Percentiles rank a stretch among this genome's conserved stretches.
Evolutionary conservation across 2,797 vertebrate genomes (phyloP).

Genomic region (Brotula barbata): DNA sequence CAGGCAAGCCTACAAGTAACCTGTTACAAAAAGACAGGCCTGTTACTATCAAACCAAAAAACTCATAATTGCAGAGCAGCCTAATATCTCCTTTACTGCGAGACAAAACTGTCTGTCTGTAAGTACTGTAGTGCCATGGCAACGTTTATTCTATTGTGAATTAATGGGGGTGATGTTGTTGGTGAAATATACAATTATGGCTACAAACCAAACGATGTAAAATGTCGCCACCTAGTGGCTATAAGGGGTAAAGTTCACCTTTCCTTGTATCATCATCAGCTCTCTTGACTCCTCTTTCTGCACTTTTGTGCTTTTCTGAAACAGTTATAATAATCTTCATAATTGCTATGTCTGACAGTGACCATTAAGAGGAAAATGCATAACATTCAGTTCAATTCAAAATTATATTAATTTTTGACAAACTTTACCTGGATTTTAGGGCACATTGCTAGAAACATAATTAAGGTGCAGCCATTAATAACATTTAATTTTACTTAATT

Average conservation of each 20-base stretch:
- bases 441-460: too few relatives aligned
- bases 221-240: slow-evolving; percentile 74
- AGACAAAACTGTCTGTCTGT: not conserved
- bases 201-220: slow-evolving; percentile 17
- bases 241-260: slow-evolving; percentile 1
- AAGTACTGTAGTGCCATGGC: not conserved
- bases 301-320: too few relatives aligned
- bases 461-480: too few relatives aligned
- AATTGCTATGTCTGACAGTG: too few relatives aligned
- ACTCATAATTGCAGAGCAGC: too few relatives aligned
- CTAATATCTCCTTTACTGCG: slow-evolving; percentile 1
- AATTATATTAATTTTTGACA: too few relatives aligned
- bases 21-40: not conserved
- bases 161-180: slow-evolving; percentile 8
- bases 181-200: not conserved
- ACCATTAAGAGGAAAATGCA: too few relatives aligned
- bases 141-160: not conserved
- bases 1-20: not conserved
- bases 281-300: too few relatives aligned
- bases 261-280: not conserved
- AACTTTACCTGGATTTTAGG: too few relatives aligned
- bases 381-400: too few relatives aligned
- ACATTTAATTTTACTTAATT: too few relatives aligned
- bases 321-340: too few relatives aligned
- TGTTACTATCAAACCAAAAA: not conserved